Evolutionary conservation across 2,113 vertebrate species (phyloP).

Genomic region (Petaurus breviceps): DNA sequence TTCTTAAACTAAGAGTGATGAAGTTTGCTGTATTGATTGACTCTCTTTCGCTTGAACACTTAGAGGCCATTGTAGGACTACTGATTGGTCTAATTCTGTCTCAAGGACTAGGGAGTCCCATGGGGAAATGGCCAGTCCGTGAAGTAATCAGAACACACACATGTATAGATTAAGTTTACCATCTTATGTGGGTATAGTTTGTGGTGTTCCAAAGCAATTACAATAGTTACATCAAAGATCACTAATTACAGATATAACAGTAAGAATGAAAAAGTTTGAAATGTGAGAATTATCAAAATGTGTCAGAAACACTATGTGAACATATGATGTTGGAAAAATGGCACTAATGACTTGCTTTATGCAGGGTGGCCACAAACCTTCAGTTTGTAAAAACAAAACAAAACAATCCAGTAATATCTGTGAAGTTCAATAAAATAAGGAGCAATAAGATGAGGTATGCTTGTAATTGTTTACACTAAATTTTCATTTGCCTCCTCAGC

Average conservation of each 20-base stretch:
- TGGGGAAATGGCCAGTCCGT: neutral
- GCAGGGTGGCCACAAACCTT: neutral
- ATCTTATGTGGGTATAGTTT: neutral
- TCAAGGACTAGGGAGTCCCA: neutral
- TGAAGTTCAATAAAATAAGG: too few species aligned
- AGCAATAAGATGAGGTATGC: too few species aligned
- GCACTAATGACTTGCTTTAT: neutral
- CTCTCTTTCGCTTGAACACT: neutral
- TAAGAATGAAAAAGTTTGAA: neutral
- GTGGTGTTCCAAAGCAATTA: neutral
- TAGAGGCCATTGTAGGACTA: neutral
- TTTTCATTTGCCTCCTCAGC: neutral
- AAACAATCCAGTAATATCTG: neutral
- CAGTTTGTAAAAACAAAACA: neutral
- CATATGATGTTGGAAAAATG: neutral
- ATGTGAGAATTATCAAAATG: neutral
- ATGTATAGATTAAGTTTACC: neutral
- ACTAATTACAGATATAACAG: neutral
- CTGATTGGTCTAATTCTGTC: neutral
- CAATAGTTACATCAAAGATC: neutral
- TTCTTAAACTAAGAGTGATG: neutral
- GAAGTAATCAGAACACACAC: neutral
- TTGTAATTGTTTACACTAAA: neutral
- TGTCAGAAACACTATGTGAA: neutral
- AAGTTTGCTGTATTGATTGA: neutral